Evolutionary conservation across 2,797 vertebrate genomes (phyloP).

Genomic region (Girardinus metallicus): DNA sequence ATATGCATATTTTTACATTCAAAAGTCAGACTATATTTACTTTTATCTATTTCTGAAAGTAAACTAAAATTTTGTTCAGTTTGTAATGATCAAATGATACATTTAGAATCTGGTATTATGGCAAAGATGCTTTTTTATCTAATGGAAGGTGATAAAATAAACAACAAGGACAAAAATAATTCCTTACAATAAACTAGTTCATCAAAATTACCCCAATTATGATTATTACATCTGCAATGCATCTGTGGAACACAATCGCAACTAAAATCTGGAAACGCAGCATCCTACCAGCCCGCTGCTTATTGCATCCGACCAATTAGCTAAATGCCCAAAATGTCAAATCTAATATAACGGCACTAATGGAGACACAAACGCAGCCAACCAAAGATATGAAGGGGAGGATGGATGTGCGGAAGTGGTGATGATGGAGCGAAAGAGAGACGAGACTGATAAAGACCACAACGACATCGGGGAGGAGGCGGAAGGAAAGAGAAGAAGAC

Average conservation of each 20-base stretch:
- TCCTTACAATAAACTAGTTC: not conserved
- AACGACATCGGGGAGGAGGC: slow-evolving; percentile 29
- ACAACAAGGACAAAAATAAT: not conserved
- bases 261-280: slow-evolving; percentile 10
- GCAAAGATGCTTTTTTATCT: not conserved
- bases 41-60: not conserved
- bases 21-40: not conserved
- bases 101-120: not conserved
- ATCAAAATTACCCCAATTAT: not conserved
- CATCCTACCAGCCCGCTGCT: slow-evolving; percentile 32
- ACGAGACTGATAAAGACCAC: slow-evolving; percentile 39
- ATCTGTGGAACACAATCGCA: slow-evolving; percentile 7
- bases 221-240: not conserved
- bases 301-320: slow-evolving; percentile 20
- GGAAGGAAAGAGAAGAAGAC: slow-evolving; percentile 2
- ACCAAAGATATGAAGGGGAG: slow-evolving; percentile 3
- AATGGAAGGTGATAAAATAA: not conserved
- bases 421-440: slow-evolving; percentile 15
- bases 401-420: slow-evolving; percentile 4
- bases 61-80: not conserved
- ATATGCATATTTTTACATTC: not conserved
- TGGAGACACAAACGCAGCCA: slow-evolving; percentile 26
- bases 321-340: slow-evolving; percentile 36
- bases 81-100: not conserved
- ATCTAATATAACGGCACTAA: slow-evolving; percentile 48